Base-by-base conservation (phyloP, 2,888 invertebrate genomes). In the Syrista parreyssii region DNA sequence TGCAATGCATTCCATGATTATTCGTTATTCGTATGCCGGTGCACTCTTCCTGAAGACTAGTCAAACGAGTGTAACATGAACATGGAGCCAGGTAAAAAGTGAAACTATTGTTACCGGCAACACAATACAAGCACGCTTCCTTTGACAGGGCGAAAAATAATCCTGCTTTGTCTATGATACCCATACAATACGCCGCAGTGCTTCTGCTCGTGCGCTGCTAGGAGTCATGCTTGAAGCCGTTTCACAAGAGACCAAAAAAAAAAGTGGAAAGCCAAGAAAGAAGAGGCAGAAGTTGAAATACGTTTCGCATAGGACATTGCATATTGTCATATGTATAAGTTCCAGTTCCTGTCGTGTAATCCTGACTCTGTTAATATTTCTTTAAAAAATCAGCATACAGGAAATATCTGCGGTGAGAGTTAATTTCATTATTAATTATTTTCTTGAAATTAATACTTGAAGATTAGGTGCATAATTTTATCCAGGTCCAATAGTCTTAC, bases 41-140 rank as follows among this genome's bases (percentile, higher is more conserved):
- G 32, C 31, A 71, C 74, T 85, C 84, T 83, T 82, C 83, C 82
- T 82, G 84, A 84, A 86, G 84, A 87, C 86, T 84, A 86, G 88
- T 86, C 85, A 86, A 87, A 88, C 89, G 85, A 83, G 88, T 89
- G 88, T 89, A 89, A 89, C 86, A 86, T 86, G 87, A 89, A 87
- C 84, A 79, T 82, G 84, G 80, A 84, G 80, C 78, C 82, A 78
- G 77, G 79, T 79, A 82, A 85, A 83, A 85, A 83, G 82, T 83
- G 81, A 78, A 81, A 82, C 86, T 83, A 87, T 88, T 88, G 87
- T 88, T 86, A 82, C 78, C n/a, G 75, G 55, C 34, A 73, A 55
- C 82, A 87, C 87, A 87, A 86, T 87, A 84, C 85, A 79, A 78
- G 83, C 86, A 84, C 84, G 86, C 86, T 88, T 88, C 88, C 87